These are phyloP conservation scores for Melanotaenia maccullochi DNA, from an alignment of 2,797 vertebrate species.

Conservation along the genomic window DNA sequence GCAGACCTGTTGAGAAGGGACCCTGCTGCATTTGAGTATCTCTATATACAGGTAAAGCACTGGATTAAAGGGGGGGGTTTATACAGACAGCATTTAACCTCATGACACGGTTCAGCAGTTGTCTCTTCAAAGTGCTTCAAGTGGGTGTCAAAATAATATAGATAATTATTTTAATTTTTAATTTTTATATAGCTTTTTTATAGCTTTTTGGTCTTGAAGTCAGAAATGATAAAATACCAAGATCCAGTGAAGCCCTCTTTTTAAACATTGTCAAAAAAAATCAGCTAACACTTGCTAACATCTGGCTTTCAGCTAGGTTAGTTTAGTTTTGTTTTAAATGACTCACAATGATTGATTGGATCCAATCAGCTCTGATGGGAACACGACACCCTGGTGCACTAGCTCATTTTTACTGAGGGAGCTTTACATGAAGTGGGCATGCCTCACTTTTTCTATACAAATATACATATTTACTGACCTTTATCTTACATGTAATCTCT, in stretches of 20 bases:
- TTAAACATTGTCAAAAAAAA: not conserved
- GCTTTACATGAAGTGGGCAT: no score
- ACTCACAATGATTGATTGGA: no score
- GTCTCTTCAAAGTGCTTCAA: conserved; percentile 17
- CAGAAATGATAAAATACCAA: not conserved
- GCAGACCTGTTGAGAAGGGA: conserved; percentile 93
- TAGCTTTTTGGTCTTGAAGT: conserved; percentile 4
- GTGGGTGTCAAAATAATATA: not conserved
- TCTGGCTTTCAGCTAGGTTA: not conserved
- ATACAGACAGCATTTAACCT: conserved; percentile 35
- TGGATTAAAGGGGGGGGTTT: conserved; percentile 44
- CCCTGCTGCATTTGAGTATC: conserved; percentile 97
- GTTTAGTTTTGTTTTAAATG: no score
- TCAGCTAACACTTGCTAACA: not conserved
- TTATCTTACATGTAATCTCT: not conserved
- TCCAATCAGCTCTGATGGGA: no score
- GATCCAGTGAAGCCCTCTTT: not conserved
- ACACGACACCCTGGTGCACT: no score
- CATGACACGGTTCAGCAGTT: conserved; percentile 21
- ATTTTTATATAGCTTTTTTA: no score
- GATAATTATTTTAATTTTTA: not conserved
- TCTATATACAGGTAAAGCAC: conserved; percentile 94
- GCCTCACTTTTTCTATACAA: no score
- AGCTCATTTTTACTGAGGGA: no score
- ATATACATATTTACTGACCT: no score